A percentile compares a stretch with the other conserved stretches of the same genome.
Conservation (phyloP, 2,888 invertebrate species). For the Petrolisthes manimaculis region DNA sequence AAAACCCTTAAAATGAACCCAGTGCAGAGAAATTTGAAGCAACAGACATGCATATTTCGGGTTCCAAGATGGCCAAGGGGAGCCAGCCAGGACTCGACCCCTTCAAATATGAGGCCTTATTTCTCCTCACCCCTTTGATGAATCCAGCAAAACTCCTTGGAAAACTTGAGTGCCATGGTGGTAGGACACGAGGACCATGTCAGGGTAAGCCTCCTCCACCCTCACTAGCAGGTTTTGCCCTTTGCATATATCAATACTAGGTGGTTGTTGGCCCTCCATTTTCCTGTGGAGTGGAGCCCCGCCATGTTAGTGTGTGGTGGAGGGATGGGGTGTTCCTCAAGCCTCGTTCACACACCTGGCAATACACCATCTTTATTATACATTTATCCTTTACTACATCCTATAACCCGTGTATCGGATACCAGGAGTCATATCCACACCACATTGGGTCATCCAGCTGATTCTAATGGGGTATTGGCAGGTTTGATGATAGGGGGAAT, state of each 20-base stretch:
- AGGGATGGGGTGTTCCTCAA: neutral
- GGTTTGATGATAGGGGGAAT: neutral
- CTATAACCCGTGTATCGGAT: neutral
- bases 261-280: constrained; percentile 56
- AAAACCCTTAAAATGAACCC: constrained; percentile 27
- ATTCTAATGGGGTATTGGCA: neutral
- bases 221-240: constrained; percentile 59
- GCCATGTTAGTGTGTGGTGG: constrained; percentile 29
- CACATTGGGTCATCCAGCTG: too few species aligned
- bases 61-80: neutral
- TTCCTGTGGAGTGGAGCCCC: constrained; percentile 38
- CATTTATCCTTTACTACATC: neutral
- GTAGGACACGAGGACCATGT: constrained; percentile 56
- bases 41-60: constrained; percentile 56
- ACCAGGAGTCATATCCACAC: neutral
- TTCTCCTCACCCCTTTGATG: constrained; percentile 61
- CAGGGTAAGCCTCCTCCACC: constrained; percentile 56
- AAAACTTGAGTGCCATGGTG: constrained; percentile 60
- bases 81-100: constrained; percentile 20
- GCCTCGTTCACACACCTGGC: neutral
- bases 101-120: constrained; percentile 35
- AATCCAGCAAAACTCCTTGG: constrained; percentile 64
- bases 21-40: constrained; percentile 56
- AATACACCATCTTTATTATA: neutral
- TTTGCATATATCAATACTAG: constrained; percentile 49